phyloP scores from a whole-genome alignment of 2,113 vertebrate genomes.

The Mesitornis unicolor region DNA sequence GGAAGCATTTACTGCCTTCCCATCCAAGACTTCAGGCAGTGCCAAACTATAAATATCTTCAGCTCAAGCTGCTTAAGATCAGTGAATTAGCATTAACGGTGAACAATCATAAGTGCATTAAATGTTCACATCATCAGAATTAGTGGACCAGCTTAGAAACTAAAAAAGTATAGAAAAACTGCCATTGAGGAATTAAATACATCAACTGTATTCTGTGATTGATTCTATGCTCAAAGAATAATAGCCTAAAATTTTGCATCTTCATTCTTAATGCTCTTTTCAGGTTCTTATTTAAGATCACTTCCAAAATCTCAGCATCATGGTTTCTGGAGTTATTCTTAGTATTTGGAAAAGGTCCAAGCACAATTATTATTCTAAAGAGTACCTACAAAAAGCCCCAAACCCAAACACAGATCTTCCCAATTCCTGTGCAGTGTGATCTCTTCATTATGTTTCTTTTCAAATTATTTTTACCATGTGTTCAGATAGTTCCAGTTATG shows the following conservation, averaged over 20 bases:
- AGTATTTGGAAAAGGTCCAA: neutral
- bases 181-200: neutral
- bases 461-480: neutral
- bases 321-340: neutral
- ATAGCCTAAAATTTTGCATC: neutral
- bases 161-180: neutral
- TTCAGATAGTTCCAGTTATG: neutral
- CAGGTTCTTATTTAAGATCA: neutral
- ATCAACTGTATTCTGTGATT: neutral
- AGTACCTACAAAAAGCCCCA: neutral
- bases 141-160: neutral
- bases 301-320: neutral
- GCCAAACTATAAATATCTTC: constrained; percentile 4
- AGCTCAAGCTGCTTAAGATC: neutral
- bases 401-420: neutral
- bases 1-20: neutral
- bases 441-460: neutral
- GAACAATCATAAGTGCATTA: neutral
- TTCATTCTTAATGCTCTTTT: neutral
- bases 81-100: neutral
- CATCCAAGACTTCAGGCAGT: neutral
- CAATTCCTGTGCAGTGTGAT: neutral
- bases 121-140: neutral
- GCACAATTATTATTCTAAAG: neutral
- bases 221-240: neutral